A percentile compares a stretch with the other conserved stretches of the same genome.
Conservation (phyloP, 1,140 invertebrate genomes). For the Saccostrea echinata region DNA sequence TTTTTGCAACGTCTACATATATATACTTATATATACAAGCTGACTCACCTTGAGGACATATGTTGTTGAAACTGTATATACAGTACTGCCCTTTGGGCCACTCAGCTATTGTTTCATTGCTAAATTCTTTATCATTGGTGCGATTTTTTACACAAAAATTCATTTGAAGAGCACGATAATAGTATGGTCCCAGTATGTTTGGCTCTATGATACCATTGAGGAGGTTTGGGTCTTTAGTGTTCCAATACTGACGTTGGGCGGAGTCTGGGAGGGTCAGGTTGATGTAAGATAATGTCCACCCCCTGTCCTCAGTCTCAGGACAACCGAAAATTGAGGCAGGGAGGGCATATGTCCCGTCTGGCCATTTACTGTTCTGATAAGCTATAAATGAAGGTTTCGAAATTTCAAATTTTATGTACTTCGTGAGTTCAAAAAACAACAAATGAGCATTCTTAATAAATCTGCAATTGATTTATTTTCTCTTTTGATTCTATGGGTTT, state of each 20-base stretch:
- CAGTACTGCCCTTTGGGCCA: conserved; percentile 41
- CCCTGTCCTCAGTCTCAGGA: conserved; percentile 31
- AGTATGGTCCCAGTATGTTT: conserved; percentile 43
- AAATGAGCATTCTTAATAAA: too few relatives aligned
- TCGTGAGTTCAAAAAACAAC: too few relatives aligned
- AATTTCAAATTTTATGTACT: neutral
- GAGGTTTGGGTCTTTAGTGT: neutral
- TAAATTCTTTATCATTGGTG: neutral
- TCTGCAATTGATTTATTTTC: too few relatives aligned
- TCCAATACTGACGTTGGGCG: conserved; percentile 19
- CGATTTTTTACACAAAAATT: conserved; percentile 43
- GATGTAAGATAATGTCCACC: conserved; percentile 38
- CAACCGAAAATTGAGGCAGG: conserved; percentile 47
- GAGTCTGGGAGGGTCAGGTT: conserved; percentile 25
- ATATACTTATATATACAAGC: too few relatives aligned
- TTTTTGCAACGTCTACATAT: too few relatives aligned
- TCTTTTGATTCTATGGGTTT: neutral
- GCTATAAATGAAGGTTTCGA: neutral
- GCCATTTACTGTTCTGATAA: conserved; percentile 22
- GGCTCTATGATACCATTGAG: conserved; percentile 3
- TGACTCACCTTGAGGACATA: conserved; percentile 26
- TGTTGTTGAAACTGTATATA: neutral
- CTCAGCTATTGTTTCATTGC: neutral
- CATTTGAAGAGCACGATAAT: conserved; percentile 11
- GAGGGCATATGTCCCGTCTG: conserved; percentile 26